Evolutionary conservation across 2,113 vertebrate genomes (phyloP).

Genomic region (Monopterus albus): DNA sequence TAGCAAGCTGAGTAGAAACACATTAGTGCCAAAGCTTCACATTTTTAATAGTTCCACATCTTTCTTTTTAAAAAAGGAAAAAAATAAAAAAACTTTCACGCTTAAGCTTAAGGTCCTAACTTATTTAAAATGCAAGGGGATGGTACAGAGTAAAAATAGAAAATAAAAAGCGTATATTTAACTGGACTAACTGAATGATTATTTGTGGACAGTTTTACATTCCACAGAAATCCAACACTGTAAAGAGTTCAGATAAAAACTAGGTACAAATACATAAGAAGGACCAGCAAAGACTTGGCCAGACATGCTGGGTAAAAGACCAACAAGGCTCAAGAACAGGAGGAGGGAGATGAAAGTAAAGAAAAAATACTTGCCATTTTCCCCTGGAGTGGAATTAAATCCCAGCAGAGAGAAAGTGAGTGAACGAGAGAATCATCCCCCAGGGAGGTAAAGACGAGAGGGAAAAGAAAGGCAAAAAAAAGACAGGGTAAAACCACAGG

Average conservation of each 20-base stretch:
- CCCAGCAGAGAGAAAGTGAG: constrained; percentile 74
- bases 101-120: neutral
- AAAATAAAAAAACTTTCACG: neutral
- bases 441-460: constrained; percentile 66
- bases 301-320: constrained; percentile 36
- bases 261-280: constrained; percentile 7
- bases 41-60: neutral
- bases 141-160: no score
- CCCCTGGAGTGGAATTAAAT: constrained; percentile 82
- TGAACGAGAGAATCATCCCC: constrained; percentile 61
- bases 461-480: constrained; percentile 59
- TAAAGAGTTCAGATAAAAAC: constrained; percentile 24
- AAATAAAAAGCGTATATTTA: neutral
- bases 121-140: constrained; percentile 1
- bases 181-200: constrained; percentile 3
- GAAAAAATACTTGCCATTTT: constrained; percentile 82
- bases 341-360: constrained; percentile 63
- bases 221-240: neutral
- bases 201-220: neutral
- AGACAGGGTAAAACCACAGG: constrained; percentile 83
- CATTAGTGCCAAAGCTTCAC: neutral
- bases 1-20: constrained; percentile 8
- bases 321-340: constrained; percentile 36
- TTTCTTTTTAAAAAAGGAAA: neutral
- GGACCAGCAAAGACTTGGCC: constrained; percentile 25